Base-by-base conservation (phyloP, 2,888 invertebrate species). In the Trichacis sp. region DNA sequence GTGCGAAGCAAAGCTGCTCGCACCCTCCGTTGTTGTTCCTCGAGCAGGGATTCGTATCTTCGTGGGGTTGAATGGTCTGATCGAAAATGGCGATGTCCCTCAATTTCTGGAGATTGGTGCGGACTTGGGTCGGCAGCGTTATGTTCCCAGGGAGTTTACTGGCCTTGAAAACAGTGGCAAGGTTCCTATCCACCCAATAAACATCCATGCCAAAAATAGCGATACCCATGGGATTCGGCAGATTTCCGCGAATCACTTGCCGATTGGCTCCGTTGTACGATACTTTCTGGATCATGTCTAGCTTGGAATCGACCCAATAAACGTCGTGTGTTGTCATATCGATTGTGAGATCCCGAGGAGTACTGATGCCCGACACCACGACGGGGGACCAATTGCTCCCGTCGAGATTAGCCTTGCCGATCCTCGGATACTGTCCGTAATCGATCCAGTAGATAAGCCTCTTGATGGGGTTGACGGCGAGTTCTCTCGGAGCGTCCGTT, bases 401-500 rank as follows among this genome's bases (percentile, higher is more conserved):
- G 78, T 98, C 97, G 36, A 98, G 86, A 75, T 91, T 90, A 0
- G 96, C 91, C 77, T 93, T 94, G 0, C 96, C 97, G 59, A 98
- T 96, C 71, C 94, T 89, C 0, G 97, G 97, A 83, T 96, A 96
- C 81, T 97, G 97, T 0, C 98, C 98, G 75, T 96, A 95, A 84
- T 98, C 98, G 70, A 97, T 96, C 98, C 98, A 99, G 83, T 98
- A 99, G 1, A 99, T 85, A 36, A 93, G 88, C 64, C 95, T 88
- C 81, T 97, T 97, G 14, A 97, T 88, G 0, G 99, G 98, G 86
- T 99, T 98, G 0, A 99, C 97, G 0, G 97, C 97, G n/a, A 99
- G 85, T 81, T 97, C 95, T 69, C 97, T 88, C 0, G 98, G 98
- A 0, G 96, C 93, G 79, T 97, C 97, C 63, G 93, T 94, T 0